Percentiles rank a stretch among this genome's conserved stretches.
These are phyloP conservation scores for Formica aserva DNA, from an alignment of 2,888 invertebrate genomes.

Conservation along the genomic window DNA sequence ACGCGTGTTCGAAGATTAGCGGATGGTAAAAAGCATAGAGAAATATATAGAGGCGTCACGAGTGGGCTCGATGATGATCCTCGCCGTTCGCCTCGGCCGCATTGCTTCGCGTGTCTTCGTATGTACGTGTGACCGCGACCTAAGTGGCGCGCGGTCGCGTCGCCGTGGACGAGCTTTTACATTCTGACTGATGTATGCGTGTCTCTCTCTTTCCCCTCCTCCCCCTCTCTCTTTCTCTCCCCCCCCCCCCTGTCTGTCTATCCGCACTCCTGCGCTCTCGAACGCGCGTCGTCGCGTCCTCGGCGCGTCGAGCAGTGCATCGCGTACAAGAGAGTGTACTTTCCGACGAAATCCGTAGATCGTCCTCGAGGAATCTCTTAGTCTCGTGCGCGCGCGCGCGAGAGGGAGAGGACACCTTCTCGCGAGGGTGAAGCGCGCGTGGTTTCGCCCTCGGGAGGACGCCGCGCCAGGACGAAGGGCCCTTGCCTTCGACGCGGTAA, in stretches of 20 bases:
- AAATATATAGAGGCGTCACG: neutral
- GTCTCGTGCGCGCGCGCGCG: neutral
- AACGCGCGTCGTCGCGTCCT: conserved; percentile 29
- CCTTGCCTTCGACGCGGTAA: conserved; percentile 11
- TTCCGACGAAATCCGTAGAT: neutral
- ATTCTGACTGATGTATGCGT: neutral
- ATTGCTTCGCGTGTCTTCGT: neutral
- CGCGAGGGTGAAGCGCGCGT: neutral
- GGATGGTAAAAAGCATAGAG: neutral
- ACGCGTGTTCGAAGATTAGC: neutral
- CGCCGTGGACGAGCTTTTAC: conserved; percentile 32
- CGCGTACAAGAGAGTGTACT: conserved; percentile 9
- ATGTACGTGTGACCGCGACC: neutral
- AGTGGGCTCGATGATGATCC: neutral
- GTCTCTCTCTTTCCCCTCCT: neutral
- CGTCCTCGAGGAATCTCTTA: neutral
- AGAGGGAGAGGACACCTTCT: neutral
- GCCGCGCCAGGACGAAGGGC: neutral
- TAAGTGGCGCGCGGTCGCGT: conserved; percentile 5
- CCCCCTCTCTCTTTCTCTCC: too few species aligned
- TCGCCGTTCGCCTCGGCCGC: neutral
- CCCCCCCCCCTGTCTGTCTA: neutral
- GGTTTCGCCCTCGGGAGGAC: neutral
- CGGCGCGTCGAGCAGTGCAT: conserved; percentile 33
- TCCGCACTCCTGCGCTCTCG: conserved; percentile 43